Conservation (phyloP, 2,797 vertebrate species). For the Eulemur mongoz region DNA sequence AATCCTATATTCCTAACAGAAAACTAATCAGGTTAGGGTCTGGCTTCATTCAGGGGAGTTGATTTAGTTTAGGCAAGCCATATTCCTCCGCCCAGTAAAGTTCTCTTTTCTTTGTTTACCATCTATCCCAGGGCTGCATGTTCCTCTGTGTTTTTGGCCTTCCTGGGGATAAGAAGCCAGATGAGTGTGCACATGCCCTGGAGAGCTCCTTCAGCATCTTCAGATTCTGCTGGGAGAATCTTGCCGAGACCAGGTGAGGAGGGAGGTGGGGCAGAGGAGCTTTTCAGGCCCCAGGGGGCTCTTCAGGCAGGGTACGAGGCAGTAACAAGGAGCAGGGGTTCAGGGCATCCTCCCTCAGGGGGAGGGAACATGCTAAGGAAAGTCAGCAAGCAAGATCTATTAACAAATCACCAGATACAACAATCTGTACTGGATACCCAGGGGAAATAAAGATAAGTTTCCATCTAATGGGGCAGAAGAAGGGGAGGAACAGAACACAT, state of each 20-base stretch:
- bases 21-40: background rate
- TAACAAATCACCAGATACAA: background rate
- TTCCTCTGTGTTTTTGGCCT: constrained; percentile 81
- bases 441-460: background rate
- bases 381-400: background rate
- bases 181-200: constrained; percentile 76
- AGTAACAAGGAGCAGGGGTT: background rate
- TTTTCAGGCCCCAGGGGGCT: constrained; percentile 2
- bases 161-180: constrained; percentile 77
- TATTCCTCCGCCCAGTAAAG: background rate
- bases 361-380: background rate
- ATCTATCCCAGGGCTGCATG: constrained; percentile 69
- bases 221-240: constrained; percentile 67
- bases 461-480: background rate
- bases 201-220: constrained; percentile 75
- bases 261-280: constrained; percentile 61
- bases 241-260: constrained; percentile 68
- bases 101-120: constrained; percentile 22
- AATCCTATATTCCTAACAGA: constrained; percentile 3
- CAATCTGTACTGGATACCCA: background rate
- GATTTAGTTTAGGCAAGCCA: background rate
- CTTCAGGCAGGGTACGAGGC: background rate
- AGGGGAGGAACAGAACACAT: background rate
- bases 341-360: background rate
- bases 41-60: background rate